Evolutionary conservation across 2,888 invertebrate genomes (phyloP), one percentile per base, ranked within the genome.

Genomic region (Pyrocoelia pectoralis): DNA sequence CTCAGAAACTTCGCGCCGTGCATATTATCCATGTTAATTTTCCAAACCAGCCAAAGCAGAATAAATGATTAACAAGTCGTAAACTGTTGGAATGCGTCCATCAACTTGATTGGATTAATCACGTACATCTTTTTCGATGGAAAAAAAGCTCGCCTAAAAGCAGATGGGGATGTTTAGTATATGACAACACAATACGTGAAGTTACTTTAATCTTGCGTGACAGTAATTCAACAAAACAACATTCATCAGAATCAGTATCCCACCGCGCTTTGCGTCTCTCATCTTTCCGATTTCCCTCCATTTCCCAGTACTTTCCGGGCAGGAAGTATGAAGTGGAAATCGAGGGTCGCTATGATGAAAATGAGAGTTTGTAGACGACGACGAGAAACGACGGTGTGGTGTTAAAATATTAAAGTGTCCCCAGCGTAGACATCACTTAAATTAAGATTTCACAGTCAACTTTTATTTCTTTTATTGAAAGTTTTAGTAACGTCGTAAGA

Each of bases 401-500:
- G 65, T 61, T 65, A 65, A 65, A 65, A 65, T 61, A 65, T 65
- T 65, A 65, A 65, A 65, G 56, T 57, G 61, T 57, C 65, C 60
- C 65, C 56, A 46, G 52, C 53, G 65, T 46, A 61, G 60, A 60
- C 65, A 65, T 60, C 65, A 65, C 61, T 65, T 65, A 65, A 65
- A 65, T 65, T 65, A 65, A 61, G 65, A 65, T 65, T 61, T 56
- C 56, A 15, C 59, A 53, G 55, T 53, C 51, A 53, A 15, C 57
- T 56, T 61, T 61, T 65, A 65, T 65, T 61, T 60, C 56, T 60
- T 54, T 54, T 57, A 15, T 49, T 15, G 50, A 19, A 38, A 43
- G 56, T 61, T 60, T 40, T 41, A 15, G 41, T 19, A n/a, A n/a
- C n/a, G 33, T 51, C 29, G 41, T 50, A 40, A 48, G 57, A 50